Evolutionary conservation across 2,888 invertebrate species (phyloP), one percentile per base, ranked within the genome.

Genomic region (Synanthedon tipuliformis): DNA sequence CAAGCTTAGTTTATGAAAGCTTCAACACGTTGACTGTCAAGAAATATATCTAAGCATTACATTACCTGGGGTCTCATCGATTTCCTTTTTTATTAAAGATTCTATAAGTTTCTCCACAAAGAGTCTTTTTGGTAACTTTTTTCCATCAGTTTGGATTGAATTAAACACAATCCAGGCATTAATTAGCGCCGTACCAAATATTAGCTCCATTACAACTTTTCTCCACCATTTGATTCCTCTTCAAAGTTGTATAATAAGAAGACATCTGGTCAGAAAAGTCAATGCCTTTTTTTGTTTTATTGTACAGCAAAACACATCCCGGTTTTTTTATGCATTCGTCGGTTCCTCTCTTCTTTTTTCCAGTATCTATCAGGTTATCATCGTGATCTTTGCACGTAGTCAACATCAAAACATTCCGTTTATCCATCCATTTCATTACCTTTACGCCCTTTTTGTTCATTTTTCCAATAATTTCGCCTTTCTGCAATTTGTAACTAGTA

Each of bases 231-330:
- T 65, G 10, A 61, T 16, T 16, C 16, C 16, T 16, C 16, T 16
- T 16, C 16, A 16, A 16, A 16, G 16, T 16, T 16, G 16, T 56
- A 52, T 64, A 64, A 56, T 64, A 63, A 7, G 62, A 60, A 16
- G 64, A 57, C 61, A 64, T 66, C 50, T 64, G 61, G 57, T 63
- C 65, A 53, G 48, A 50, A 48, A 50, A 62, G 51, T 64, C 63
- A 53, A 53, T 18, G n/a, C 61, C 61, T 59, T 64, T 61, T 59
- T 65, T 62, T 48, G 51, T 59, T 53, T 61, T 50, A 59, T 65
- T 64, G 54, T 65, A 62, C 54, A 53, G 23, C n/a, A 62, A 16
- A 48, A 62, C 56, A 58, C 61, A 58, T 56, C 45, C 55, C 3
- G 63, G 60, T 55, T 64, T 65, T 54, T 57, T 60, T 18, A 60